These are phyloP conservation scores for Cygnus atratus DNA, from an alignment of 2,113 vertebrate species.

Conservation along the genomic window DNA sequence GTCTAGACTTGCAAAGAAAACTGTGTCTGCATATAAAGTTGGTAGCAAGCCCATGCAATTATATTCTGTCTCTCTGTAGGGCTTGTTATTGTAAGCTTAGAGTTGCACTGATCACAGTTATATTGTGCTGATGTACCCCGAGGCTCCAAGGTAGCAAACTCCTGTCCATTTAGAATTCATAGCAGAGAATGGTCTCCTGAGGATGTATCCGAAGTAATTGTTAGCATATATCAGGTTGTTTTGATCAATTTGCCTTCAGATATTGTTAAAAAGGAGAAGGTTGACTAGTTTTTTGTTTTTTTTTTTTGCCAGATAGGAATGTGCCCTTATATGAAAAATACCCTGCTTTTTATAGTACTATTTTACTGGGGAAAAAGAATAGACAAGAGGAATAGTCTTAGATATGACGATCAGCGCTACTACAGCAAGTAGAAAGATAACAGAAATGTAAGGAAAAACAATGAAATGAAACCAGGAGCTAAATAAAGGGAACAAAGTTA, in stretches of 20 bases:
- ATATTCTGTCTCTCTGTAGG: neutral
- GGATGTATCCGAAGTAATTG: constrained; percentile 26
- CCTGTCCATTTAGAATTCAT: constrained; percentile 13
- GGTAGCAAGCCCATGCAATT: neutral
- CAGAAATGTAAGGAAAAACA: neutral
- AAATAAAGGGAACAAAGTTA: neutral
- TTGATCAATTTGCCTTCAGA: constrained; percentile 54
- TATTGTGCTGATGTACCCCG: neutral
- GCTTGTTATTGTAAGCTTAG: neutral
- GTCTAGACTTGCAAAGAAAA: neutral
- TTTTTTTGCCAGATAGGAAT: neutral
- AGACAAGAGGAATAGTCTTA: neutral
- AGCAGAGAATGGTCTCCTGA: neutral
- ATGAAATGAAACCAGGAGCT: neutral
- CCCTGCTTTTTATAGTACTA: neutral
- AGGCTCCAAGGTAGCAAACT: neutral
- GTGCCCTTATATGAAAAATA: neutral
- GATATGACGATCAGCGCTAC: neutral
- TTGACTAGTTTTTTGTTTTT: neutral
- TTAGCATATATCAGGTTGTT: constrained; percentile 35
- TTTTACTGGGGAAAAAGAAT: neutral
- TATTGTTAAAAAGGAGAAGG: constrained; percentile 27
- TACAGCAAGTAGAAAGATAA: neutral
- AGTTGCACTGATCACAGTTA: neutral
- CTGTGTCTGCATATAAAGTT: neutral